Evolutionary conservation across 2,113 vertebrate genomes (phyloP), one percentile per base, ranked within the genome.

Genomic region (Oreochromis aureus): DNA sequence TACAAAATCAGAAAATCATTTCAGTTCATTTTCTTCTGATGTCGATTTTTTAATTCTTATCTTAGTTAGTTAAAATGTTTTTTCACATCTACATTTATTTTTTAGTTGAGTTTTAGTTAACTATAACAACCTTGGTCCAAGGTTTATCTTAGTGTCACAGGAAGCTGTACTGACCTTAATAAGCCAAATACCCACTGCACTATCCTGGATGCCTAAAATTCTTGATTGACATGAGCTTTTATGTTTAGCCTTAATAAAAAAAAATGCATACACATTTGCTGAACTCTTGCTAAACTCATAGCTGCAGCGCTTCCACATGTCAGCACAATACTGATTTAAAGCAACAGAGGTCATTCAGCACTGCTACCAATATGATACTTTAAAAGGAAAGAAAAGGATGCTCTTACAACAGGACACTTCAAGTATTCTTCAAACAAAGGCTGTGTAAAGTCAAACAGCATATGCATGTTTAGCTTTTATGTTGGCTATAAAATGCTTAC

Each of bases 401-500:
- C 24, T 76, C 24, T 48, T 76, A 76, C 54, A 27, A 59, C 9
- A 81, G 54, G 22, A 61, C 55, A 61, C 36, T 61, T 81, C 24
- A 46, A 46, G 16, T 27, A 59, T 39, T 44, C 24, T 19, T 81
- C 24, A 41, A 41, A 48, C 10, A 41, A 41, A 76, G 4, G 34
- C 24, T 32, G 7, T 61, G 71, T 22, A 16, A 16, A 22, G 32
- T 55, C 11, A 84, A 44, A 61, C 41, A 81, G 5, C 6, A 13
- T 16, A 11, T 15, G 3, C 22, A 83, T 51, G 22, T 10, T 51
- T n/a, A 48, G 71, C 71, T 76, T 30, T 76, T 79, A 7, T 34
- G 24, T 12, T 32, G 22, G 4, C 63, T 5, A 41, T 36, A 16
- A 83, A 55, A 27, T 44, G 61, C 92, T 95, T 93, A 99, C 98